Conservation (phyloP, 92 coral and sea anemone species). For the Porites evermanni region DNA sequence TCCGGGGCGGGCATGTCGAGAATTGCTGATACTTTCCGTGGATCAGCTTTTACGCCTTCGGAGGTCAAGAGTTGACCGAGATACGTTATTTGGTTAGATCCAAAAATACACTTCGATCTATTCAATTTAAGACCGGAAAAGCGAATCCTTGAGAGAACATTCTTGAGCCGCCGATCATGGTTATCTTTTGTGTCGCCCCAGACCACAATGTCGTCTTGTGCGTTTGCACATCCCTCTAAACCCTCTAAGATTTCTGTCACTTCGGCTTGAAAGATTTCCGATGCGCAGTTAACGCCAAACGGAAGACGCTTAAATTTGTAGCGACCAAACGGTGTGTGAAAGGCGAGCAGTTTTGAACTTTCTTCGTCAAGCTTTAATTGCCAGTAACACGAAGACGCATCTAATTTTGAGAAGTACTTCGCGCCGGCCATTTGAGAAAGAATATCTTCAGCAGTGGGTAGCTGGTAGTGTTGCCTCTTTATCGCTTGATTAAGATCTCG, state of each 20-base stretch:
- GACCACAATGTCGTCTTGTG: constrained; percentile 49
- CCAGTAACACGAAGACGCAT: constrained; percentile 26
- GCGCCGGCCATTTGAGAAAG: constrained; percentile 36
- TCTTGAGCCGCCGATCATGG: constrained; percentile 42
- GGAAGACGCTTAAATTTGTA: constrained; percentile 37
- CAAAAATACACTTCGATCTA: constrained; percentile 33
- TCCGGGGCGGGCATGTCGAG: constrained; percentile 20
- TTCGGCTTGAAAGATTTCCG: constrained; percentile 45
- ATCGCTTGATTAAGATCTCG: not conserved
- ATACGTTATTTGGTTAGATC: constrained; percentile 35
- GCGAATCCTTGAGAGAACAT: constrained; percentile 21
- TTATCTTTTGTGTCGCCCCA: constrained; percentile 50
- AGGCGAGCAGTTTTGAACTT: no score
- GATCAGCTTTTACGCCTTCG: constrained; percentile 43
- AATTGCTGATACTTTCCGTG: constrained; percentile 41
- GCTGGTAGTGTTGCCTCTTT: not conserved
- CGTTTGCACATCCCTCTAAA: constrained; percentile 36
- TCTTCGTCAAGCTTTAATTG: no score
- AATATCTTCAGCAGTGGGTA: constrained; percentile 42
- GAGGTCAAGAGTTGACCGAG: constrained; percentile 47
- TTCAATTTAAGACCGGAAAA: constrained; percentile 39
- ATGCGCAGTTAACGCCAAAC: constrained; percentile 47
- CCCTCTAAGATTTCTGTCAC: constrained; percentile 37
- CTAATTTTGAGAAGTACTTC: constrained; percentile 32
- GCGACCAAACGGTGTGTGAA: no score